Percentiles rank a stretch among this genome's conserved stretches.
Conservation (phyloP, 2,888 invertebrate genomes). For the Cataglyphis cursor region DNA sequence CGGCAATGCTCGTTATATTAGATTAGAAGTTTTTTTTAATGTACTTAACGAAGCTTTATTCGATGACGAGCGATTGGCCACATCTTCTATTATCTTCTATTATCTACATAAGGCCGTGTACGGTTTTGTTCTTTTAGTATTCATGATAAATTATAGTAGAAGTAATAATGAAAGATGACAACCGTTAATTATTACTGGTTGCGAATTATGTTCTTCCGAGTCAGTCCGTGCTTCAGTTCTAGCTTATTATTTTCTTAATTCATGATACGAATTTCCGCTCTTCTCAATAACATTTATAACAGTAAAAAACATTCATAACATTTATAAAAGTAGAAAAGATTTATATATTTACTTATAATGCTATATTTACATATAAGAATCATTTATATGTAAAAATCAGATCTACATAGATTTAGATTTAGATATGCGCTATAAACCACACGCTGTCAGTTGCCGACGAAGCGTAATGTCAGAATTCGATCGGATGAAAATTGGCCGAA, state of each 20-base stretch:
- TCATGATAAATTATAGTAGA: conserved; percentile 25
- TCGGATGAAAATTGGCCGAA: conserved; percentile 49
- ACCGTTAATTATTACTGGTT: conserved; percentile 7
- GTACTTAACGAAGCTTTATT: not conserved
- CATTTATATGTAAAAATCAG: not conserved
- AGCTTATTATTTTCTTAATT: not conserved
- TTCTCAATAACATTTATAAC: not conserved
- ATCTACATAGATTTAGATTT: not conserved
- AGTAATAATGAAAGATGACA: conserved; percentile 11
- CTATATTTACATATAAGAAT: not conserved
- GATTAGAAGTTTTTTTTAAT: not conserved
- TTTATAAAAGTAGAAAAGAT: conserved; percentile 6
- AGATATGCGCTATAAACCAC: conserved; percentile 1
- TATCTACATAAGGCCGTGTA: conserved; percentile 8
- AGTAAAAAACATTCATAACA: not conserved
- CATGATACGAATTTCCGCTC: not conserved
- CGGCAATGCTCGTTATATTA: not conserved
- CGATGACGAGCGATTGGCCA: not conserved
- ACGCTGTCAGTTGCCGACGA: conserved; percentile 55
- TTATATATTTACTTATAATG: not conserved
- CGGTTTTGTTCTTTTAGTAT: not conserved
- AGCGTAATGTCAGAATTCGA: conserved; percentile 40
- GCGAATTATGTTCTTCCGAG: not conserved
- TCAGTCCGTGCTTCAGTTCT: not conserved
- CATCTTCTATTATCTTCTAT: conserved; percentile 34